Evolutionary conservation across 2,888 invertebrate genomes (phyloP).

Genomic region (Brachypalpus laphriformis): DNA sequence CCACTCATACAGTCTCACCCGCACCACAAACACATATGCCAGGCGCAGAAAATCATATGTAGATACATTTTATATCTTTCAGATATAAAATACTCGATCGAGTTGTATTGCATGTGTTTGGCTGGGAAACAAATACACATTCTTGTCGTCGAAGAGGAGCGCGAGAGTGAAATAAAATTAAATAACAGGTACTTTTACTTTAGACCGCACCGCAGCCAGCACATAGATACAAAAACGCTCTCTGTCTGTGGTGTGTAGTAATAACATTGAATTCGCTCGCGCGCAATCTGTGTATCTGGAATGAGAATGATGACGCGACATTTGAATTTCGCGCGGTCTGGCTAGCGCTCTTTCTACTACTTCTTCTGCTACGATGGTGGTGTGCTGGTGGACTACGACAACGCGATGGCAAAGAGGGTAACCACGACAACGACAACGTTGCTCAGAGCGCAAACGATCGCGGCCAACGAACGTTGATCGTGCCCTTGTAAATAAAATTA

Average conservation of each 20-base stretch:
- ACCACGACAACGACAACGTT: background rate
- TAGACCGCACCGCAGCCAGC: slow-evolving; percentile 19
- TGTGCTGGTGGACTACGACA: slow-evolving; percentile 48
- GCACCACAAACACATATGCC: background rate
- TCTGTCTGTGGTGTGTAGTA: slow-evolving; percentile 48
- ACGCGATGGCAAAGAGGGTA: slow-evolving; percentile 10
- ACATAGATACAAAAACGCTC: slow-evolving; percentile 18
- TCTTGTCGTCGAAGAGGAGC: slow-evolving; percentile 39
- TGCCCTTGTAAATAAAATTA: slow-evolving; percentile 74
- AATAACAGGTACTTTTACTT: slow-evolving; percentile 75
- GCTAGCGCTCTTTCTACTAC: slow-evolving; percentile 43
- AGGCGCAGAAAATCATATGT: slow-evolving; percentile 11
- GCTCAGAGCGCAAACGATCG: slow-evolving; percentile 43
- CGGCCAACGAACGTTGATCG: slow-evolving; percentile 74
- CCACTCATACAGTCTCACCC: background rate
- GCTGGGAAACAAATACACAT: slow-evolving; percentile 5
- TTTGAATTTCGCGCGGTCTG: slow-evolving; percentile 71
- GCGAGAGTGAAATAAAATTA: slow-evolving; percentile 73
- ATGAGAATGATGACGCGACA: slow-evolving; percentile 64
- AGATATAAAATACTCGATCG: slow-evolving; percentile 41
- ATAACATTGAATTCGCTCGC: slow-evolving; percentile 69
- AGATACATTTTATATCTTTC: slow-evolving; percentile 57
- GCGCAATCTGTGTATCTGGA: slow-evolving; percentile 20
- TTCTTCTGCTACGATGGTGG: background rate
- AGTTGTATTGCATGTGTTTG: slow-evolving; percentile 8